Conservation (phyloP, 2,888 invertebrate genomes). For the Tetragnatha montana region DNA sequence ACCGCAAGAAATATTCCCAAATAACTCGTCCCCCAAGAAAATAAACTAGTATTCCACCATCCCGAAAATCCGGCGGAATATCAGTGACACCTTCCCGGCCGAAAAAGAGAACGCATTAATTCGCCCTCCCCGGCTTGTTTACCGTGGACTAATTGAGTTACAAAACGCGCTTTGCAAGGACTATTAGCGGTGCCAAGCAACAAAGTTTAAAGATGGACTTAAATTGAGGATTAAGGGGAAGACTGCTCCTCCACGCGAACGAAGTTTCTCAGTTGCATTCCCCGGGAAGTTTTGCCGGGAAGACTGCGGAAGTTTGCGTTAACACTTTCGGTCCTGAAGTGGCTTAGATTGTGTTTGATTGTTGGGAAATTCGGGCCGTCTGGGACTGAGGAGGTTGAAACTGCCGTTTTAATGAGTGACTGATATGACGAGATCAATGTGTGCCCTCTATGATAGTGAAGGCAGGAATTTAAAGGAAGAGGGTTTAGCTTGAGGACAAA, state of each 20-base stretch:
- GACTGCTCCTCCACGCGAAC: not conserved
- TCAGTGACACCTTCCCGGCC: not conserved
- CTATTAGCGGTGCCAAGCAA: slow-evolving; percentile 27
- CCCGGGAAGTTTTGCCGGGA: not conserved
- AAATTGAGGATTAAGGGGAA: slow-evolving; percentile 8
- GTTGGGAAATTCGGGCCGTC: too few species aligned
- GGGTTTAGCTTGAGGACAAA: too few species aligned
- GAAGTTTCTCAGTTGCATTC: not conserved
- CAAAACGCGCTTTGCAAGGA: slow-evolving; percentile 4
- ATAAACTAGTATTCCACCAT: too few species aligned
- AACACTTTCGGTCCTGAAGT: not conserved
- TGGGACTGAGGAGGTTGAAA: too few species aligned
- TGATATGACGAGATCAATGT: too few species aligned
- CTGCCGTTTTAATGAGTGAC: too few species aligned
- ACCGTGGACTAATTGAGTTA: slow-evolving; percentile 41
- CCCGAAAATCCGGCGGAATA: not conserved
- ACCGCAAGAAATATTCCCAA: too few species aligned
- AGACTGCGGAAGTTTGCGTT: not conserved
- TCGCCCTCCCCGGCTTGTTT: slow-evolving; percentile 6
- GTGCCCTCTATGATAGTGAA: too few species aligned
- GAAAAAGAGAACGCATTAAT: not conserved
- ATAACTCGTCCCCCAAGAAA: too few species aligned
- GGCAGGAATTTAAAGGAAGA: too few species aligned
- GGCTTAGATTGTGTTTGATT: not conserved
- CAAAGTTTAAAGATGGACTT: slow-evolving; percentile 49